A percentile compares a stretch with the other conserved stretches of the same genome.
These are phyloP conservation scores for Hippasteria phrygiana DNA, from an alignment of 53 echinoderm and acorn worm genomes.

Conservation along the genomic window DNA sequence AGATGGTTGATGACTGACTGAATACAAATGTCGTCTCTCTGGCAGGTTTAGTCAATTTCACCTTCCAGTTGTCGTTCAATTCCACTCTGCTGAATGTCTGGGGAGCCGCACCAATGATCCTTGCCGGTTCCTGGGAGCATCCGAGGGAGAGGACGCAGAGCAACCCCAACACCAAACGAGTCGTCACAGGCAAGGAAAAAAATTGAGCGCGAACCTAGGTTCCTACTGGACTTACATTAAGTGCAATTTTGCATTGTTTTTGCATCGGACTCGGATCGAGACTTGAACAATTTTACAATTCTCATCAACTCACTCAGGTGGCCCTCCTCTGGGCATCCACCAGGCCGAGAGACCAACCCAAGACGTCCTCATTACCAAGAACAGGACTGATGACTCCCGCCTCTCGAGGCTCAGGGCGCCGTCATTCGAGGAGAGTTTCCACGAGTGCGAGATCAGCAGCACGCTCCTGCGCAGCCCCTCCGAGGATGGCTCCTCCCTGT, in stretches of 20 bases:
- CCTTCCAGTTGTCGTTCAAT: slow-evolving; percentile 94
- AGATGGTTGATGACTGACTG: not conserved
- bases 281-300: too few relatives aligned
- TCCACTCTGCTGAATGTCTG: slow-evolving; percentile 94
- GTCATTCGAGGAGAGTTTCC: slow-evolving; percentile 74
- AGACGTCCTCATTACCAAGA: not conserved
- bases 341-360: slow-evolving; percentile 27
- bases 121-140: slow-evolving; percentile 77
- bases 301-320: not conserved
- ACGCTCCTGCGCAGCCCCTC: slow-evolving; percentile 79
- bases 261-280: too few relatives aligned
- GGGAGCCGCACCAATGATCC: slow-evolving; percentile 88
- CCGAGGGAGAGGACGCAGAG: slow-evolving; percentile 62
- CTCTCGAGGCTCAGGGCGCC: not conserved
- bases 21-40: not conserved
- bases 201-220: too few relatives aligned
- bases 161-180: slow-evolving; percentile 34
- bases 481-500: slow-evolving; percentile 51
- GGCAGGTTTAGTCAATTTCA: slow-evolving; percentile 89
- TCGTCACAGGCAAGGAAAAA: slow-evolving; percentile 23
- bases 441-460: slow-evolving; percentile 91
- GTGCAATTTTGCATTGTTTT: too few relatives aligned
- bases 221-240: too few relatives aligned
- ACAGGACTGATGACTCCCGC: not conserved
- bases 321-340: slow-evolving; percentile 41